These are phyloP conservation scores for Caenorhabditis doughertyi DNA, from an alignment of 2,888 invertebrate species.

Conservation along the genomic window DNA sequence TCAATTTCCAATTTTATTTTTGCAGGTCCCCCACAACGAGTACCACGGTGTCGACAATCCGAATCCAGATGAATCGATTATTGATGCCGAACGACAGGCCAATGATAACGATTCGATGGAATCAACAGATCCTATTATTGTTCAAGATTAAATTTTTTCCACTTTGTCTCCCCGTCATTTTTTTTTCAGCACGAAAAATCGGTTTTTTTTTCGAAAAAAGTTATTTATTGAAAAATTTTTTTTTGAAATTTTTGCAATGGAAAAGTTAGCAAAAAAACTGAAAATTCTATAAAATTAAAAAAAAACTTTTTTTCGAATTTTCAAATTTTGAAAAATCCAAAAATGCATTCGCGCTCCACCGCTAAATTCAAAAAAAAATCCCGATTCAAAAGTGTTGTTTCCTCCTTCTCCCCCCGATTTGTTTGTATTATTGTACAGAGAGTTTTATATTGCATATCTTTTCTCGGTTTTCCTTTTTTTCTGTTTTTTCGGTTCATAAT, in stretches of 20 bases:
- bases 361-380: not conserved
- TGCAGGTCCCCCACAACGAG: conserved; percentile 57
- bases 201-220: no score
- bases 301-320: no score
- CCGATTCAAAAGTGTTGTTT: no score
- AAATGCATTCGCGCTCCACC: no score
- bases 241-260: conserved; percentile 1
- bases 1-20: not conserved
- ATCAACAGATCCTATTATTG: conserved; percentile 43
- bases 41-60: conserved; percentile 68
- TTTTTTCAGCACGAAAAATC: no score
- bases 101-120: conserved; percentile 25
- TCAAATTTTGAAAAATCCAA: no score
- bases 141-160: conserved; percentile 30
- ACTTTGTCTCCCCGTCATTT: not conserved
- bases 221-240: not conserved
- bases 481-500: no score
- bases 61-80: conserved; percentile 10
- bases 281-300: no score
- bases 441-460: conserved; percentile 8
- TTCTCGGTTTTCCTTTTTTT: not conserved
- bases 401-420: no score
- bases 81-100: conserved; percentile 1
- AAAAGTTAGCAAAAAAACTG: no score
- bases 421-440: no score